A percentile compares a stretch with the other conserved stretches of the same genome.
These are phyloP conservation scores for Homarus americanus DNA, from an alignment of 1,140 invertebrate species.

Conservation along the genomic window DNA sequence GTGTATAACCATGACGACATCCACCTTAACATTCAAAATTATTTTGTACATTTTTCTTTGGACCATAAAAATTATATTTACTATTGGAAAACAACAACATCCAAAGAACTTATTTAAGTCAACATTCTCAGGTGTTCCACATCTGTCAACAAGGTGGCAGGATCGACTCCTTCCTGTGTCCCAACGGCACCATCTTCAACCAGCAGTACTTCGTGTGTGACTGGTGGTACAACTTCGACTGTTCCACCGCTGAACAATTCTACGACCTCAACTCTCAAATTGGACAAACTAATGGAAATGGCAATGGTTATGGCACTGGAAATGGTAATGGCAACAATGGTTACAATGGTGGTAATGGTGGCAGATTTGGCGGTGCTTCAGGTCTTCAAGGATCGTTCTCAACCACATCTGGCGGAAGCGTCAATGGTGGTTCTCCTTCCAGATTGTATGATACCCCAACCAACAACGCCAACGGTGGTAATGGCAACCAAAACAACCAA, in stretches of 20 bases:
- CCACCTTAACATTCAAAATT: too few relatives aligned
- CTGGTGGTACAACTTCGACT: conserved; percentile 53
- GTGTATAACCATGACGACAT: too few relatives aligned
- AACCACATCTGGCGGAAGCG: conserved; percentile 7
- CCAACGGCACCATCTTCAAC: conserved; percentile 48
- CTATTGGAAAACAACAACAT: too few relatives aligned
- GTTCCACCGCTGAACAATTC: conserved; percentile 34
- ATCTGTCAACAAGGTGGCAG: conserved; percentile 32
- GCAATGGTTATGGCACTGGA: not conserved
- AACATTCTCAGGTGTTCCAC: conserved; percentile 50
- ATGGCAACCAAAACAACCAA: not conserved
- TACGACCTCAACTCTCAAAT: conserved; percentile 34
- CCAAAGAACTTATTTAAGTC: too few relatives aligned
- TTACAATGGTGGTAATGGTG: not conserved
- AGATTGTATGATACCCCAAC: not conserved
- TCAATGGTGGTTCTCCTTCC: conserved; percentile 6
- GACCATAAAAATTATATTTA: too few relatives aligned
- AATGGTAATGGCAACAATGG: not conserved
- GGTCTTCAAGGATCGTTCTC: not conserved
- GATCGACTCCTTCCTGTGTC: conserved; percentile 36
- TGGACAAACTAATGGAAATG: not conserved
- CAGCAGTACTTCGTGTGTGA: conserved; percentile 54
- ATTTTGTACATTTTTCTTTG: too few relatives aligned
- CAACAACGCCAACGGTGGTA: not conserved
- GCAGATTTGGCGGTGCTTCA: not conserved